Evolutionary conservation across 2,888 invertebrate species (phyloP).

Genomic region (Cheiracanthium punctorium): DNA sequence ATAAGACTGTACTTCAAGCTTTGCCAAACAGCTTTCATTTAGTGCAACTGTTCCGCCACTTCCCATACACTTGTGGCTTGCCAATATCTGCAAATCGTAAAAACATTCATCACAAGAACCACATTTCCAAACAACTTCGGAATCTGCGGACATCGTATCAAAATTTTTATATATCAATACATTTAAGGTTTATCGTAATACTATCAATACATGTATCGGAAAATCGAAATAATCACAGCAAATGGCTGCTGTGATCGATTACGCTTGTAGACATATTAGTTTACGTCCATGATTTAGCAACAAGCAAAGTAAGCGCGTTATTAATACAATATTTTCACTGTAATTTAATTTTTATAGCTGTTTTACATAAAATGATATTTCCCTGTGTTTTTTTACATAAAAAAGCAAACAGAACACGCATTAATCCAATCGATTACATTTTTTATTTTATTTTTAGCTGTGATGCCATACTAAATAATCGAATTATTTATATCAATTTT

Average conservation of each 20-base stretch:
- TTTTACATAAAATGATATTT: too few relatives aligned
- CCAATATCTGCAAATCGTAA: slow-evolving; percentile 62
- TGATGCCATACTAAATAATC: slow-evolving; percentile 1
- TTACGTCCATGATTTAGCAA: background rate
- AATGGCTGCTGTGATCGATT: slow-evolving; percentile 40
- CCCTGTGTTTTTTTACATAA: too few relatives aligned
- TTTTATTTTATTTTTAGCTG: background rate
- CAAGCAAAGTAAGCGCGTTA: too few relatives aligned
- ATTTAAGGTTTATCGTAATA: slow-evolving; percentile 51
- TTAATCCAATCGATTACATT: background rate
- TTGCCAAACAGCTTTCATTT: slow-evolving; percentile 56
- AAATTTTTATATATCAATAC: slow-evolving; percentile 52
- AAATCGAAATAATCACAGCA: slow-evolving; percentile 47
- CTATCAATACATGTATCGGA: slow-evolving; percentile 63
- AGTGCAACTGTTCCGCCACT: slow-evolving; percentile 54
- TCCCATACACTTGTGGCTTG: slow-evolving; percentile 64
- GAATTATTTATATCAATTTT: too few relatives aligned
- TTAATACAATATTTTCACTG: too few relatives aligned
- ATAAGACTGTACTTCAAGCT: slow-evolving; percentile 50
- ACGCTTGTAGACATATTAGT: background rate
- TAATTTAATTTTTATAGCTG: too few relatives aligned
- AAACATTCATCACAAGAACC: slow-evolving; percentile 65
- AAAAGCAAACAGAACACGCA: too few relatives aligned
- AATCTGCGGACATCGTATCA: slow-evolving; percentile 65
- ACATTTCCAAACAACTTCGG: slow-evolving; percentile 68